Percentiles rank a stretch among this genome's conserved stretches.
phyloP scores from a whole-genome alignment of 2,113 vertebrate species.

The Xiphophorus couchianus region DNA sequence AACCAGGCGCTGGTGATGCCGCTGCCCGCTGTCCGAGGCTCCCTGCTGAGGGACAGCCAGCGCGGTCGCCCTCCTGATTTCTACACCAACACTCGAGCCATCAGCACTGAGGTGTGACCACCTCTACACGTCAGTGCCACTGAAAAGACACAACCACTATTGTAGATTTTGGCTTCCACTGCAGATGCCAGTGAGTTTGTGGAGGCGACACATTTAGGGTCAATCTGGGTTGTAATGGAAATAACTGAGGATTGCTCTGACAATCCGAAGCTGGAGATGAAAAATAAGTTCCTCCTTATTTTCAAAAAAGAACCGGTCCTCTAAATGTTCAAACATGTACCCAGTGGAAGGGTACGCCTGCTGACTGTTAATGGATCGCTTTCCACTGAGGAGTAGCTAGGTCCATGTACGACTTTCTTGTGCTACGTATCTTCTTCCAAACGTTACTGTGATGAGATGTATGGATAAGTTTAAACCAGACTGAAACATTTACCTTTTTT shows the following conservation, averaged over 20 bases:
- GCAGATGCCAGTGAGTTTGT: constrained; percentile 26
- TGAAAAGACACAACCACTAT: constrained; percentile 24
- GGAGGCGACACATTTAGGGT: constrained; percentile 13
- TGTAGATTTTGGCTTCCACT: constrained; percentile 5
- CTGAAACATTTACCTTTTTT: background rate
- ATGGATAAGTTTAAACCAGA: constrained; percentile 11
- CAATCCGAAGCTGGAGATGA: background rate
- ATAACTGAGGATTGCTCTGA: background rate
- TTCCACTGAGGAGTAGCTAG: constrained; percentile 72
- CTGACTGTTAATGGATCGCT: constrained; percentile 52
- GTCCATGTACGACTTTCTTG: constrained; percentile 32
- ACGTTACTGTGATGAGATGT: constrained; percentile 10
- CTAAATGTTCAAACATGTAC: constrained; percentile 16
- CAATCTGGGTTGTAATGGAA: background rate
- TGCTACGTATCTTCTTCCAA: constrained; percentile 34
- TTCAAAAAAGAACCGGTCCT: background rate
- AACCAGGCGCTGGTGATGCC: constrained; percentile 84
- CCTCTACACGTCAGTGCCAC: constrained; percentile 34
- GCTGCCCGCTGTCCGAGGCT: constrained; percentile 81
- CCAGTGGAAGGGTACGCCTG: constrained; percentile 8
- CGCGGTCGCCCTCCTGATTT: constrained; percentile 73
- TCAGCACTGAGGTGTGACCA: constrained; percentile 93
- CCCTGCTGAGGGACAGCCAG: constrained; percentile 81
- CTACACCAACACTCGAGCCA: constrained; percentile 88
- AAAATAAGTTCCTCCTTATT: background rate